Percentiles rank a stretch among this genome's conserved stretches.
phyloP scores from a whole-genome alignment of 1,140 invertebrate species.

The Cryptotermes secundus region DNA sequence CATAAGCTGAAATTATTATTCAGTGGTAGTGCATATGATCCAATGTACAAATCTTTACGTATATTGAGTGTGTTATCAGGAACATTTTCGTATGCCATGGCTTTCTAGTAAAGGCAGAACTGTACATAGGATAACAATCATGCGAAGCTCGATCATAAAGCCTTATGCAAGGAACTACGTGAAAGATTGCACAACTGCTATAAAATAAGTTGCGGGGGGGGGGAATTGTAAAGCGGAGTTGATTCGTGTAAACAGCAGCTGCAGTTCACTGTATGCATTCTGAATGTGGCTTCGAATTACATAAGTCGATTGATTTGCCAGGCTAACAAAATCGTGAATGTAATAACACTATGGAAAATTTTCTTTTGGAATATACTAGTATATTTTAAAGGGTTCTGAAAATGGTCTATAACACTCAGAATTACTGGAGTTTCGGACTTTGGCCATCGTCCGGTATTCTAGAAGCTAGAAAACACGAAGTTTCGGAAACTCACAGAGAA shows the following conservation, averaged over 20 bases:
- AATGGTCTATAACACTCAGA: no score
- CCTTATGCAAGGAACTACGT: background rate
- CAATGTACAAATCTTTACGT: background rate
- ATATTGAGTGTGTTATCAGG: background rate
- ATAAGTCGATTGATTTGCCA: background rate
- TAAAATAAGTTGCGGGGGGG: background rate
- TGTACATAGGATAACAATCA: background rate
- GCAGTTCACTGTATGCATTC: background rate
- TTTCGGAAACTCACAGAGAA: no score
- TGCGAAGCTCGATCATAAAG: background rate
- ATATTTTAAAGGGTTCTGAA: no score
- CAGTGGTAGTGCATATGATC: background rate
- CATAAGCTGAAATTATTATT: background rate
- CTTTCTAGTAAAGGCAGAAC: background rate
- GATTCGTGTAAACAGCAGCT: background rate
- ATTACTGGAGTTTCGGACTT: no score
- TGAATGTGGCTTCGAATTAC: background rate
- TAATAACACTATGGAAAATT: no score
- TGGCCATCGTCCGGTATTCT: no score
- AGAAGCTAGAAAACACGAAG: no score
- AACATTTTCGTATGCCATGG: background rate
- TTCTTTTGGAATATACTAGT: no score
- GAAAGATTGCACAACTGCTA: background rate
- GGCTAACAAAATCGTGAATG: background rate
- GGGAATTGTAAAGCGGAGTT: background rate